Base-by-base conservation (phyloP, 1,140 invertebrate genomes). In the Drosophila athabasca region DNA sequence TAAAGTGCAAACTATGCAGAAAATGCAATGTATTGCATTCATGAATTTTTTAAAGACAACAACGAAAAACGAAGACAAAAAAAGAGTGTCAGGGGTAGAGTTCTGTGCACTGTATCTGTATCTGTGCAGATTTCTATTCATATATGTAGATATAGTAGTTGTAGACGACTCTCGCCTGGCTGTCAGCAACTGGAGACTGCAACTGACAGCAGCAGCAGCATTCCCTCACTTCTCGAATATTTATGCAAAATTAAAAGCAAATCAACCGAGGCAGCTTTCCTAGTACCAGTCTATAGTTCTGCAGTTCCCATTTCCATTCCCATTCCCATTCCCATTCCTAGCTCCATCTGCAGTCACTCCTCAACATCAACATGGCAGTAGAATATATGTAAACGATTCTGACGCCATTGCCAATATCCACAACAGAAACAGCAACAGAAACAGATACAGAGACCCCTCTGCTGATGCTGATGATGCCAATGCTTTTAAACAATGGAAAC, bases 161-260 rank as follows among this genome's bases (percentile, higher is more conserved):
- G 77, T 80, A 70, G 76, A 73, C 53, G 44, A 67, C 35, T 39
- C 35, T 39, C 35, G 35, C 35, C 35, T 29, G 24, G 59, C 51
- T 62, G 65, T 69, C 73, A 69, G 62, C 48, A 58, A 76, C 54
- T 46, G 73, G 35, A 69, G 76, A 77, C 76, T 79, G 78, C 82
- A 83, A 53, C 62, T 80, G 80, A 80, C 80, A 72, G 35, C 24
- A 26, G 24, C 24, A 26, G 35, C 66, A 69, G 65, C 35, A 70
- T 68, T 51, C 49, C 49, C 62, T 8, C 39, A 35, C 17, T 31
- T 17, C 62, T 66, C 75, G 70, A 74, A 88, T 83, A 85, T 85
- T 85, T 85, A 88, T 85, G 82, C 83, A 88, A 85, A 85, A 78
- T 76, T 78, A 88, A 83, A 85, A 74, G 79, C 75, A 83, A 87